Base-by-base conservation (phyloP, 2,888 invertebrate species). In the Idaea biselata region DNA sequence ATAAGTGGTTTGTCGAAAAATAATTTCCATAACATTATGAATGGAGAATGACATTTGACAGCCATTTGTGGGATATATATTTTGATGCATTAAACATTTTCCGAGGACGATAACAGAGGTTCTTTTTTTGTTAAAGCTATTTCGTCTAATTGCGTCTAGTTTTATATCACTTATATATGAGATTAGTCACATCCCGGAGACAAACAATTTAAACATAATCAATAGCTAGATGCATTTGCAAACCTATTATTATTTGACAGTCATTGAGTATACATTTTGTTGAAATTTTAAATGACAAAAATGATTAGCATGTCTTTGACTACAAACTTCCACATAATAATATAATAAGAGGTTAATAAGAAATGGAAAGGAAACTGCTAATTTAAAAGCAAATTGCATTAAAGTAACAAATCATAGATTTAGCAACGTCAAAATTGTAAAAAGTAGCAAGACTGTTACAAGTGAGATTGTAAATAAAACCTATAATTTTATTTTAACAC, bases 401-500 rank as follows among this genome's bases (percentile, higher is more conserved):
- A 44, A 44, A 44, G 44, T 44, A 8, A 44, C 44, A 44, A 44
- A 25, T 33, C 25, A 5, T 44, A 44, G 44, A 44, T 44, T 44
- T 44, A 44, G 44, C 44, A 44, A 44, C 14, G 44, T 44, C 44
- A 44, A 44, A 44, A 44, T 44, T 44, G 44, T 44, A 44, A 44
- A 44, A 44, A 33, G 33, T 33, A 33, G 14, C 14, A 44, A 14
- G 44, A 44, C 3, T 44, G 44, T 44, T 44, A 44, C 44, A 8
- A 44, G 44, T 44, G 44, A 44, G 58, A 55, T 61, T 60, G 57
- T 59, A 61, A 63, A 62, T n/a, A 58, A 60, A 64, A 68, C 68
- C 62, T 68, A 58, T 59, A 66, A 64, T 65, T 66, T 63, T 60
- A 64, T 65, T 66, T 63, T 60, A 62, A 63, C 63, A 68, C 65